Conservation (phyloP, 1,140 invertebrate species). For the Ectropis grisescens region DNA sequence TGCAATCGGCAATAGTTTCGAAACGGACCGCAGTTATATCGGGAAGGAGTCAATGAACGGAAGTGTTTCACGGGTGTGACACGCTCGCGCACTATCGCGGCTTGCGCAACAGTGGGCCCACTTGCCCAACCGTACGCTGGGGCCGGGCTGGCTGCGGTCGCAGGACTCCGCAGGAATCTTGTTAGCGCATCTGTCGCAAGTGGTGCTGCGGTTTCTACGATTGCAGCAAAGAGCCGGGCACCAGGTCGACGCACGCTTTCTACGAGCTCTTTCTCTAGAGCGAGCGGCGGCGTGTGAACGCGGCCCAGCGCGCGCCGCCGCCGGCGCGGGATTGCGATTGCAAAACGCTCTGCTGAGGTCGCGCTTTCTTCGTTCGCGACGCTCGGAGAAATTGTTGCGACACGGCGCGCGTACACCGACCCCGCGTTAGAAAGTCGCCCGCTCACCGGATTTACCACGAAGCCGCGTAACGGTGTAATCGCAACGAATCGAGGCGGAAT, state of each 20-base stretch:
- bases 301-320: slow-evolving; percentile 5
- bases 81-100: slow-evolving; percentile 50
- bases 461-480: slow-evolving; percentile 64
- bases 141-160: slow-evolving; percentile 25
- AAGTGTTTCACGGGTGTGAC: slow-evolving; percentile 66
- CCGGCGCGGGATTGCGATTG: slow-evolving; percentile 50
- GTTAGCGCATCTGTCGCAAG: slow-evolving; percentile 32
- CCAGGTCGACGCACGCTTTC: slow-evolving; percentile 41
- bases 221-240: slow-evolving; percentile 3
- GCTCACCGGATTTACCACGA: slow-evolving; percentile 58
- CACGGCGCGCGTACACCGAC: slow-evolving; percentile 63
- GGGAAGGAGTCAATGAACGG: slow-evolving; percentile 67
- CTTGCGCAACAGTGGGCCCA: slow-evolving; percentile 45
- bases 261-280: slow-evolving; percentile 39
- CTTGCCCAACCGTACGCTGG: slow-evolving; percentile 46
- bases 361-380: slow-evolving; percentile 68
- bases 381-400: slow-evolving; percentile 67
- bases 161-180: slow-evolving; percentile 26
- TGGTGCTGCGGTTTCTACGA: slow-evolving; percentile 18
- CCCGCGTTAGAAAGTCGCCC: slow-evolving; percentile 67
- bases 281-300: slow-evolving; percentile 2
- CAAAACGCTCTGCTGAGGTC: slow-evolving; percentile 59
- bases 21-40: slow-evolving; percentile 53
- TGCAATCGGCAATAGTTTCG: slow-evolving; percentile 44
- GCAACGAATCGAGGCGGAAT: slow-evolving; percentile 54